Base-by-base conservation (phyloP, 2,888 invertebrate species). In the Ophioninae sp. region DNA sequence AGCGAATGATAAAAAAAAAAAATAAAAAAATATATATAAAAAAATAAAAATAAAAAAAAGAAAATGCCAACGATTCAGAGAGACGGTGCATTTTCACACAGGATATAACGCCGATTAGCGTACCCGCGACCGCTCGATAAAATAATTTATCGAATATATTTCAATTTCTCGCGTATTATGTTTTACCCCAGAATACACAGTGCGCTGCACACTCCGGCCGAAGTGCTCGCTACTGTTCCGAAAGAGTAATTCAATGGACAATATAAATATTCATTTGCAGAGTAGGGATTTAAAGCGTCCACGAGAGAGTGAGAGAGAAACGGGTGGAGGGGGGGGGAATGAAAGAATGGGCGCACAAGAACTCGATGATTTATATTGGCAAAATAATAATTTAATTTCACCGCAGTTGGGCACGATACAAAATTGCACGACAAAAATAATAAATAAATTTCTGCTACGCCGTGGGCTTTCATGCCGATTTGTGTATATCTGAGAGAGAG, bases 361-460 rank as follows among this genome's bases (percentile, higher is more conserved):
- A 69, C 81, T 78, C 89, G 84, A 88, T 92, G 92, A 93, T 92
- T 92, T 93, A 92, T 92, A 90, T 88, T 89, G 89, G 91, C 89
- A 90, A 92, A 93, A 93, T 92, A 93, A 92, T 92, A 92, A 92
- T 93, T 92, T 93, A 92, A 93, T 92, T 92, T 92, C 91, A 89
- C 90, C 92, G 90, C 91, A 89, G 90, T 91, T 89, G 91, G 89
- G 89, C 90, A 89, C 91, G 90, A 90, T 91, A 91, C 91, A 90
- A 92, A 92, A 91, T 92, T 90, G 91, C 92, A 89, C 91, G 92
- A 91, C 91, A 92, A 92, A 93, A 92, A 92, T 92, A 91, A 92
- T 92, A 92, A 92, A 93, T 92, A 92, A 92, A 92, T 90, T 91
- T 90, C 84, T 79, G 81, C 78, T 88, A 85, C 87, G 85, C 88